phyloP scores from a whole-genome alignment of 2,797 vertebrate species.

The Poecilia gillii region DNA sequence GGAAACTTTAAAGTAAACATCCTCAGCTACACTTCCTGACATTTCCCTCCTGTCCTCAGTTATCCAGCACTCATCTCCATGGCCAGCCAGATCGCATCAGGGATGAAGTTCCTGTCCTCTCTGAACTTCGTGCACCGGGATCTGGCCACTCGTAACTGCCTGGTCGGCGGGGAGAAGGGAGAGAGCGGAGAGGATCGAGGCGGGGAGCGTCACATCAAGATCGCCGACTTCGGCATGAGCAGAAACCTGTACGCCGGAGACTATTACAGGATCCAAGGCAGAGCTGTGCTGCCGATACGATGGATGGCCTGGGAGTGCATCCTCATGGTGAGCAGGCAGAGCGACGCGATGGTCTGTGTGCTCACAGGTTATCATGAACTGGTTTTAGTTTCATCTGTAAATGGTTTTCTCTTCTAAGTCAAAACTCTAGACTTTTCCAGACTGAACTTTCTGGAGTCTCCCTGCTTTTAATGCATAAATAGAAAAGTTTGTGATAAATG shows the following conservation, averaged over 20 bases:
- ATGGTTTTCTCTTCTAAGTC: not conserved
- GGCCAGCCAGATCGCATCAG: slow-evolving; percentile 90
- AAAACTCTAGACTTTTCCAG: not conserved
- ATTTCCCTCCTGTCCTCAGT: slow-evolving; percentile 63
- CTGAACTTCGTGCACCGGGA: slow-evolving; percentile 95
- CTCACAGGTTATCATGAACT: not conserved
- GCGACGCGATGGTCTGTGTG: not conserved
- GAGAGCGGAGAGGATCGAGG: slow-evolving; percentile 80
- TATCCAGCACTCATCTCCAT: slow-evolving; percentile 89
- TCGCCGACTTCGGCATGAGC: slow-evolving; percentile 96
- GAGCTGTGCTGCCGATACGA: slow-evolving; percentile 93
- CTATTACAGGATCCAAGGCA: slow-evolving; percentile 93
- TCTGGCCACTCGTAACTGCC: slow-evolving; percentile 91
- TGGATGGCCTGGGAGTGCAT: slow-evolving; percentile 99
- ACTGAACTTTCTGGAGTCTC: not conserved
- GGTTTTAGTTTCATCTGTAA: not conserved
- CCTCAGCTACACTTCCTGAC: not conserved
- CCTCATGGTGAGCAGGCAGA: slow-evolving; percentile 85
- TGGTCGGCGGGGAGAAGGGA: slow-evolving; percentile 88
- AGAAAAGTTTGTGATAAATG: not conserved
- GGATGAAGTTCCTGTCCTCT: slow-evolving; percentile 92
- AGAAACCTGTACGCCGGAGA: slow-evolving; percentile 90
- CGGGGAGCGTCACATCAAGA: slow-evolving; percentile 90
- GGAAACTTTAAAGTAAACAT: not conserved
- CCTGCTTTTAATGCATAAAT: not conserved